Conservation (phyloP, 2,797 vertebrate genomes). For the Stomatorhinus walkeri region DNA sequence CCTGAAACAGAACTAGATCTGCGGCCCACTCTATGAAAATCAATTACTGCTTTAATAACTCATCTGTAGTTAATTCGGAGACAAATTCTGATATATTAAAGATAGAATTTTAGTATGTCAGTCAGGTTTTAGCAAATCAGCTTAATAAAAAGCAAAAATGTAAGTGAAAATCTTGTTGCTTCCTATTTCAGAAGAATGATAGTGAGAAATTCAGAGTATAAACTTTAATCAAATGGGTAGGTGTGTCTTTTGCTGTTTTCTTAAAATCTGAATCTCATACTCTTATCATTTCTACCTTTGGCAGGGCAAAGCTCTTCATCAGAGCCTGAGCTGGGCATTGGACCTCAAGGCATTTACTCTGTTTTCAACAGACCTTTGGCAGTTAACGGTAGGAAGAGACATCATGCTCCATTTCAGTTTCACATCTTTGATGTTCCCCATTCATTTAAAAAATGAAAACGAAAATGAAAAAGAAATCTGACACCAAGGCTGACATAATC, state of each 20-base stretch:
- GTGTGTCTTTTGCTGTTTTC: neutral
- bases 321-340: conserved; percentile 39
- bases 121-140: neutral
- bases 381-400: conserved; percentile 34
- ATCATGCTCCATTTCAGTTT: conserved; percentile 27
- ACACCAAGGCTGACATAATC: conserved; percentile 70
- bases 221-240: neutral
- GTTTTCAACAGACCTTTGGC: neutral
- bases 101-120: neutral
- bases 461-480: neutral
- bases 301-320: conserved; percentile 1
- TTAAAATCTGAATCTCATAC: neutral
- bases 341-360: conserved; percentile 29
- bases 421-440: conserved; percentile 34
- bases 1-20: conserved; percentile 12
- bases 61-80: neutral
- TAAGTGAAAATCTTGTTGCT: neutral
- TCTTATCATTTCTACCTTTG: neutral
- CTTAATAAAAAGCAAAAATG: neutral
- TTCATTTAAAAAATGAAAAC: conserved; percentile 23
- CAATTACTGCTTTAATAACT: neutral
- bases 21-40: neutral
- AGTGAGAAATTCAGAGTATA: neutral
- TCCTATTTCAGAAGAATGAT: neutral
- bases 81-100: neutral